Conservation (phyloP, 2,113 vertebrate species). For the Corythoichthys intestinalis region DNA sequence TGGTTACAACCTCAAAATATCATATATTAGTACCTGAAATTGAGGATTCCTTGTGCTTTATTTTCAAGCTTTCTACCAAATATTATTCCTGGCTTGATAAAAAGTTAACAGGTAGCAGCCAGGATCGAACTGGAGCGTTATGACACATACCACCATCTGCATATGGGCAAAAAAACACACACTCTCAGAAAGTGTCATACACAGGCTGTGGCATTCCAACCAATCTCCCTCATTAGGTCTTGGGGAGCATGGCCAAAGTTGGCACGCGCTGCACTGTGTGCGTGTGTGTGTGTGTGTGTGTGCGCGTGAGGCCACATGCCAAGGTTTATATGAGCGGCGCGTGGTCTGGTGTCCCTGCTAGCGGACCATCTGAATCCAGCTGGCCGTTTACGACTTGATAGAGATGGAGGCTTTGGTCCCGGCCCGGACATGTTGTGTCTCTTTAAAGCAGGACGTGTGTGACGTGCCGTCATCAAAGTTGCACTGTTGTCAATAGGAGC, state of each 20-base stretch:
- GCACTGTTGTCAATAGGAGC: conserved; percentile 48
- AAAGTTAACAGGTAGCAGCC: not conserved
- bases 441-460: conserved; percentile 32
- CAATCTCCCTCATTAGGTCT: conserved; percentile 72
- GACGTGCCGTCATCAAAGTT: conserved; percentile 51
- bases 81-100: no score
- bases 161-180: conserved; percentile 29
- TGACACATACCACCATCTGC: conserved; percentile 51
- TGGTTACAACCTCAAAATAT: no score
- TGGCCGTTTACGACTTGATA: conserved; percentile 52
- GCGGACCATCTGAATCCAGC: conserved; percentile 64
- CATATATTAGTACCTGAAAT: no score
- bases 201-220: conserved; percentile 66
- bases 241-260: conserved; percentile 63
- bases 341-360: conserved; percentile 54
- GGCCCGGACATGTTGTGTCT: conserved; percentile 48
- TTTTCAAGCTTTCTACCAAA: no score
- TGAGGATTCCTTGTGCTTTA: no score
- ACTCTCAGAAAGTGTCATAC: conserved; percentile 31
- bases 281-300: conserved; percentile 32
- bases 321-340: conserved; percentile 65
- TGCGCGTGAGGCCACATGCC: conserved; percentile 47
- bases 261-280: conserved; percentile 46
- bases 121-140: conserved; percentile 24
- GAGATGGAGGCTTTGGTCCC: conserved; percentile 42